A percentile compares a stretch with the other conserved stretches of the same genome.
These are phyloP conservation scores for Archivesica marissinica DNA, from an alignment of 1,140 invertebrate genomes.

Conservation along the genomic window DNA sequence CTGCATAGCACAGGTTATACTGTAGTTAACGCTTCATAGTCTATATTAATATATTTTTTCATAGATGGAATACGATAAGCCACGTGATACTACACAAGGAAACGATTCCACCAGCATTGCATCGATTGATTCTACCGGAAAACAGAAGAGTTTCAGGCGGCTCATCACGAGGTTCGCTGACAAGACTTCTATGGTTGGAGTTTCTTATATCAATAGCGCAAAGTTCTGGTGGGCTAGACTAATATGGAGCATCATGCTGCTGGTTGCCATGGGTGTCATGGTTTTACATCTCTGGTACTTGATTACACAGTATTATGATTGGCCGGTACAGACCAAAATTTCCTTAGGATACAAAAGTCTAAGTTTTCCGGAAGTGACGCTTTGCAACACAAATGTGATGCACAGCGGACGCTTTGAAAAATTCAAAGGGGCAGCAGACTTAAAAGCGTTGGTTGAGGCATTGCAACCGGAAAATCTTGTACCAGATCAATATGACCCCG, in stretches of 20 bases:
- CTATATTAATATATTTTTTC: no score
- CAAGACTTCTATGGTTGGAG: constrained; percentile 68
- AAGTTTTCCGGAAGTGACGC: constrained; percentile 72
- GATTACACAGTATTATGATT: constrained; percentile 60
- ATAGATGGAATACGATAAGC: background rate
- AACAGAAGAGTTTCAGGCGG: constrained; percentile 49
- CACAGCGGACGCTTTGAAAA: constrained; percentile 3
- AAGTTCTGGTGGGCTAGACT: constrained; percentile 51
- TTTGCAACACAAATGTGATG: constrained; percentile 72
- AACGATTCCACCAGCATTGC: constrained; percentile 9
- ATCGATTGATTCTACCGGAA: constrained; percentile 41
- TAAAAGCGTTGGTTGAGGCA: constrained; percentile 28
- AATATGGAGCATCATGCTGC: constrained; percentile 61
- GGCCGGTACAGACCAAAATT: constrained; percentile 64
- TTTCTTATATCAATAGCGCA: constrained; percentile 62
- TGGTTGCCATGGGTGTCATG: constrained; percentile 59
- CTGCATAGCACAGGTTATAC: no score
- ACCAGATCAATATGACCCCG: constrained; percentile 31
- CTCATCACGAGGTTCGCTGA: constrained; percentile 63
- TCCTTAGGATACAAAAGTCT: constrained; percentile 56
- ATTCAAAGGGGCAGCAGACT: constrained; percentile 13
- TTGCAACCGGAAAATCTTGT: constrained; percentile 49
- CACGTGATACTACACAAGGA: background rate
- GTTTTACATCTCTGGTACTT: constrained; percentile 64
- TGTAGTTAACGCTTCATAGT: no score